Conservation (phyloP, 2,888 invertebrate genomes). For the Phania funesta region DNA sequence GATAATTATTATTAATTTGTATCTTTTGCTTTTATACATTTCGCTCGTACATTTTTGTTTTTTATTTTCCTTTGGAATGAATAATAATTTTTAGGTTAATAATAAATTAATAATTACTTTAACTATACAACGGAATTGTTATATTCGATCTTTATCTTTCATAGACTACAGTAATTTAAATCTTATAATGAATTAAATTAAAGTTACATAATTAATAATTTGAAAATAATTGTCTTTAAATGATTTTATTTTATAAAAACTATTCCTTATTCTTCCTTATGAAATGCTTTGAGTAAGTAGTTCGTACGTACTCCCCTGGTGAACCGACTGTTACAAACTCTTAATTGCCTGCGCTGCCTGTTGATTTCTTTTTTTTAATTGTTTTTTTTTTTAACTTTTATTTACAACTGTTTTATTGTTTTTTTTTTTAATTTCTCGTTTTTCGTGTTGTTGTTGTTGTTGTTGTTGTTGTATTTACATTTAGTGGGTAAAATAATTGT, state of each 20-base stretch:
- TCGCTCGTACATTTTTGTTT: slow-evolving; percentile 11
- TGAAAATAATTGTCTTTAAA: too few relatives aligned
- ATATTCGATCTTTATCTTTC: slow-evolving; percentile 12
- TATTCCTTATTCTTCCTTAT: too few relatives aligned
- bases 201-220: background rate
- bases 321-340: too few relatives aligned
- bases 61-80: slow-evolving; percentile 63
- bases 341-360: too few relatives aligned
- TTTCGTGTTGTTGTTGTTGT: background rate
- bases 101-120: slow-evolving; percentile 30
- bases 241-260: too few relatives aligned
- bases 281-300: too few relatives aligned
- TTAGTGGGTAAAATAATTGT: slow-evolving; percentile 38
- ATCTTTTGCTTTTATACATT: slow-evolving; percentile 11
- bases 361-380: too few relatives aligned
- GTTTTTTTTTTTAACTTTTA: too few relatives aligned
- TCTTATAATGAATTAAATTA: background rate
- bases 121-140: slow-evolving; percentile 28
- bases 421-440: background rate
- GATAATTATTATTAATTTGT: slow-evolving; percentile 23
- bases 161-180: slow-evolving; percentile 12
- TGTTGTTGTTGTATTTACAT: background rate
- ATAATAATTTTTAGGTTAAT: slow-evolving; percentile 45
- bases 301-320: too few relatives aligned
- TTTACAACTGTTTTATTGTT: slow-evolving; percentile 30